Evolutionary conservation across 2,888 invertebrate species (phyloP), one percentile per base, ranked within the genome.

Genomic region (Lypha dubia): DNA sequence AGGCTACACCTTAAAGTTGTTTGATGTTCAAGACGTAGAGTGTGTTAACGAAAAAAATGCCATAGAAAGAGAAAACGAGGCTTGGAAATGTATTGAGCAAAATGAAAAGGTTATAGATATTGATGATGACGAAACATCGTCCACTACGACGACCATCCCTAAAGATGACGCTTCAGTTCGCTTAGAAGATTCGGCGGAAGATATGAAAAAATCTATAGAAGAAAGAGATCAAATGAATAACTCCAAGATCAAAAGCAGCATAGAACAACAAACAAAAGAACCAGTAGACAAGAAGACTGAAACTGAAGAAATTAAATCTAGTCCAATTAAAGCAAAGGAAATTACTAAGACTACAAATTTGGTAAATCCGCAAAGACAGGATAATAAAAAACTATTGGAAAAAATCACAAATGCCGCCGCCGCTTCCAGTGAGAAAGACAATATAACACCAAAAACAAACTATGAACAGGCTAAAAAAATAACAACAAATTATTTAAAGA

Each of bases 1-100:
- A 15, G 87, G 87, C 3, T 85, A 86, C 71, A 70, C 85, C 62
- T 74, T 81, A 49, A 81, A 86, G 28, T 53, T 91, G 22, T 88
- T 88, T 22, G 80, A 88, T 22, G 60, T 44, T 0, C 81, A 86
- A 11, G 85, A 73, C 35, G 87, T 88, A 9, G 58, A 86, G 3
- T 53, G 86, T 44, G 86, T 87, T 0, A 20, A 44, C 6, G 79
- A 77, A 9, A 70, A 70, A 0, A 65, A 62, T 4, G 84, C 56
- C 0, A 73, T 70, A n/a, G 79, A 80, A n/a, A 56, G 51, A 32
- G 86, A 86, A 51, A 53, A 56, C 1, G 63, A 83, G 24, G 79
- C 79, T 20, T 80, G 80, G 67, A 73, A 86, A 60, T 71, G 44
- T 17, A 82, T 86, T 46, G 71, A 41, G 35, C 70, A 56, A 5